A percentile compares a stretch with the other conserved stretches of the same genome.
Evolutionary conservation across 2,888 invertebrate genomes (phyloP).

Genomic region (Thymelicus lineola): DNA sequence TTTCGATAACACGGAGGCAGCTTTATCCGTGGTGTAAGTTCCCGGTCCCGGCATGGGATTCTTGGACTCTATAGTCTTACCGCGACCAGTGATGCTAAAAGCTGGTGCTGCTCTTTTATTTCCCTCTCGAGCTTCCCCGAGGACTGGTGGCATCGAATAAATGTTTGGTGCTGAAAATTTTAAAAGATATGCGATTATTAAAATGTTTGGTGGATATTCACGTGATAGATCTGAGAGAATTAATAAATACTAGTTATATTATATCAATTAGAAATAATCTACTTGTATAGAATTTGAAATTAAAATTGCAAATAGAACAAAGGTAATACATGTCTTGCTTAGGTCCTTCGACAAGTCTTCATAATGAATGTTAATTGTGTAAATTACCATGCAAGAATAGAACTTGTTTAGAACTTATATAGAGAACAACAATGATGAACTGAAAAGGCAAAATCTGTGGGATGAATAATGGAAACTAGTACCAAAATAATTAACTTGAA

Average conservation of each 20-base stretch:
- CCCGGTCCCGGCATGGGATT: conserved; percentile 92
- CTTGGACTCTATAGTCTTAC: conserved; percentile 83
- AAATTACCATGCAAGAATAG: conserved; percentile 13
- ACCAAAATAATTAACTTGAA: not conserved
- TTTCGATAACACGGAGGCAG: conserved; percentile 67
- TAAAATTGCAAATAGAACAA: not conserved
- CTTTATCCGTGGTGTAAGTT: conserved; percentile 87
- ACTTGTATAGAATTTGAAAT: not conserved
- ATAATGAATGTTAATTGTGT: conserved; percentile 7
- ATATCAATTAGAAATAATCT: not conserved
- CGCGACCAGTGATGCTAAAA: conserved; percentile 94
- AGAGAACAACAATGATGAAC: conserved; percentile 17
- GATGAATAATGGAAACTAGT: conserved; percentile 19
- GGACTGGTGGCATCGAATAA: conserved; percentile 93
- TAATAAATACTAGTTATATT: not conserved
- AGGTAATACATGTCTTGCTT: not conserved
- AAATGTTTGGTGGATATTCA: no score
- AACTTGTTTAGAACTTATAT: conserved; percentile 19
- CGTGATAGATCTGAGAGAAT: no score
- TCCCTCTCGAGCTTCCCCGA: conserved; percentile 85
- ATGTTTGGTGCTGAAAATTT: conserved; percentile 92
- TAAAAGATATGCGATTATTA: not conserved
- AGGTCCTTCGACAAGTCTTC: not conserved
- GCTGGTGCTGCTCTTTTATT: conserved; percentile 91
- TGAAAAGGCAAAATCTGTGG: conserved; percentile 11